These are phyloP conservation scores for Synaphobranchus kaupii DNA, from an alignment of 2,797 vertebrate species.

Conservation along the genomic window DNA sequence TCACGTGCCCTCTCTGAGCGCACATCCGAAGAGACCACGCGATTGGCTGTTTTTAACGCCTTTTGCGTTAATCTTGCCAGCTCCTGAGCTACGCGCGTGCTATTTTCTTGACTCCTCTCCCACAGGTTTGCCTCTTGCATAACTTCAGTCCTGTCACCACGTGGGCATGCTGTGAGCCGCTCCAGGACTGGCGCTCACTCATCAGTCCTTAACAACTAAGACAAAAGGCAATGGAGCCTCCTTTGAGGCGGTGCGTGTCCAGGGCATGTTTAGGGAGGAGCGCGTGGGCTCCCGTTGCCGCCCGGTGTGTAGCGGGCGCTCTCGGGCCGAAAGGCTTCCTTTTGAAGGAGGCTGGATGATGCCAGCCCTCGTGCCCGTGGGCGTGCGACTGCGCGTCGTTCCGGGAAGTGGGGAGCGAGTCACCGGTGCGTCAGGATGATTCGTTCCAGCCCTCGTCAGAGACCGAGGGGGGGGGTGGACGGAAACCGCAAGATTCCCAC, in stretches of 20 bases:
- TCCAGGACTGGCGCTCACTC: conserved; percentile 20
- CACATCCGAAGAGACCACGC: not conserved
- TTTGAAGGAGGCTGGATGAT: conserved; percentile 40
- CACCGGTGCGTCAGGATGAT: conserved; percentile 33
- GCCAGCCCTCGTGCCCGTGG: conserved; percentile 41
- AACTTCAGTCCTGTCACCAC: not conserved
- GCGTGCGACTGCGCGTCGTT: conserved; percentile 31
- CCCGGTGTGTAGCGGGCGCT: conserved; percentile 10
- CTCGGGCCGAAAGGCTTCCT: not conserved
- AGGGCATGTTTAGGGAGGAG: conserved; percentile 25
- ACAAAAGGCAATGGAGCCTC: conserved; percentile 1
- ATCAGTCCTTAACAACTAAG: conserved; percentile 14
- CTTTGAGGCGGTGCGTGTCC: conserved; percentile 8
- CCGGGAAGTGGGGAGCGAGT: conserved; percentile 20
- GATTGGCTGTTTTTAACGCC: not conserved
- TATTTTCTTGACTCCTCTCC: conserved; percentile 16
- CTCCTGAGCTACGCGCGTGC: too few relatives aligned
- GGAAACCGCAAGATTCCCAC: conserved; percentile 1
- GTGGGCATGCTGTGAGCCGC: conserved; percentile 25
- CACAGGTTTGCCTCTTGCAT: conserved; percentile 11
- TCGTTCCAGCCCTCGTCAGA: conserved; percentile 32
- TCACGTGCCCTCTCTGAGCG: not conserved
- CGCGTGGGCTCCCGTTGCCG: conserved; percentile 13
- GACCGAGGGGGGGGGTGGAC: not conserved
- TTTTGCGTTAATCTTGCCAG: not conserved